Evolutionary conservation across 2,888 invertebrate genomes (phyloP).

Genomic region (Prenolepis imparis): DNA sequence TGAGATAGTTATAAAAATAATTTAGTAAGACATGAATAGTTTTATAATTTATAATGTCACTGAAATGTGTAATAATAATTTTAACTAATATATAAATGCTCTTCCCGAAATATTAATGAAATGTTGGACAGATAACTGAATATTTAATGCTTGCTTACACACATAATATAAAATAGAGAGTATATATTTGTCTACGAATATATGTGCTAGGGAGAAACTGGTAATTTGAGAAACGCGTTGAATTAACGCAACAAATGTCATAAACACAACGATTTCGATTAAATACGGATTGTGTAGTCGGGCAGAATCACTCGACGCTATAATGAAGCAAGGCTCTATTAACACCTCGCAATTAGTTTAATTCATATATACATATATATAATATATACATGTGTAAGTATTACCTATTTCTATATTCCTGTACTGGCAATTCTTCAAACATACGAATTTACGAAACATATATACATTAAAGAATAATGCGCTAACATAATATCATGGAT

Average conservation of each 20-base stretch:
- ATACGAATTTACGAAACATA: neutral
- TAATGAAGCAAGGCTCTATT: conserved; percentile 40
- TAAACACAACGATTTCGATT: conserved; percentile 45
- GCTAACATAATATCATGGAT: conserved; percentile 15
- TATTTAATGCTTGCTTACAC: neutral
- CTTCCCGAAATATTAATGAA: neutral
- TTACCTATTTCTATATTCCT: neutral
- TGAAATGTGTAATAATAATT: neutral
- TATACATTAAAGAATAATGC: neutral
- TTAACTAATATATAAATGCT: neutral
- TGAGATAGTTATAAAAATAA: neutral
- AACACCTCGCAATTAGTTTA: conserved; percentile 43
- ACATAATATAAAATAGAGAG: neutral
- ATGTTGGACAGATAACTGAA: neutral
- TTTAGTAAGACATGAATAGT: neutral
- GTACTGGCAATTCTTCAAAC: conserved; percentile 18
- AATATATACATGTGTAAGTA: neutral
- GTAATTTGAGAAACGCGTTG: conserved; percentile 29
- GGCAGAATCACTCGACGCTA: conserved; percentile 10
- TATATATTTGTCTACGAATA: neutral
- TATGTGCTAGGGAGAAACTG: neutral
- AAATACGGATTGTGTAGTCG: neutral
- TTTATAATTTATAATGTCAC: neutral
- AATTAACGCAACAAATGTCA: conserved; percentile 42
- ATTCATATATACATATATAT: neutral